phyloP scores from a whole-genome alignment of 2,888 invertebrate genomes.

The Calliscelio sp. region DNA sequence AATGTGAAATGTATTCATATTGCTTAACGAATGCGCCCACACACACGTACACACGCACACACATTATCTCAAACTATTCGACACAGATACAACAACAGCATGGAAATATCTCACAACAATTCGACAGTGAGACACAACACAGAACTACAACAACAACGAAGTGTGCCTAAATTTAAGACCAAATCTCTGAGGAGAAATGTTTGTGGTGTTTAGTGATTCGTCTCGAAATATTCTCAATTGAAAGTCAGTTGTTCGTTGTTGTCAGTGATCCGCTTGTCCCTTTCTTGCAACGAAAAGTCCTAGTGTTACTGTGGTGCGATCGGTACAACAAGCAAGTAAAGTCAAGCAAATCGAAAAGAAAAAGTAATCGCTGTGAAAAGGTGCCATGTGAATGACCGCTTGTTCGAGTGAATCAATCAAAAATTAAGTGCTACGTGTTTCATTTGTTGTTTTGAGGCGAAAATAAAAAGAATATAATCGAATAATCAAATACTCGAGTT shows the following conservation, averaged over 20 bases:
- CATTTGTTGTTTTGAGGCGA: no score
- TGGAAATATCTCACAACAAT: no score
- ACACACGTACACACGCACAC: neutral
- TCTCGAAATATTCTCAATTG: constrained; percentile 7
- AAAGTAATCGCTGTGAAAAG: constrained; percentile 49
- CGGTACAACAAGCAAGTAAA: constrained; percentile 51
- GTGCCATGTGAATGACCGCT: constrained; percentile 51
- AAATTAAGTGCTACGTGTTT: constrained; percentile 57
- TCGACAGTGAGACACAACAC: neutral
- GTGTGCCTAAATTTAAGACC: constrained; percentile 20
- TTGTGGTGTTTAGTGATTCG: constrained; percentile 46
- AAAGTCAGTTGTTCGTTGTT: constrained; percentile 9
- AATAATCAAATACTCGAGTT: constrained; percentile 40
- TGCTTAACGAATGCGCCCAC: neutral
- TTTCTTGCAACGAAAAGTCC: constrained; percentile 6
- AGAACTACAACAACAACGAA: neutral
- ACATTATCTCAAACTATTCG: neutral
- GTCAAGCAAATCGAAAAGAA: no score
- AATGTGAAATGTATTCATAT: neutral
- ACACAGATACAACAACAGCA: no score
- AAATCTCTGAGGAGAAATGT: constrained; percentile 5
- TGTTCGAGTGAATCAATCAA: constrained; percentile 45
- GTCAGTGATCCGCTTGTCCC: constrained; percentile 30
- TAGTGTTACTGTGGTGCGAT: constrained; percentile 60
- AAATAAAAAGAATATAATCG: no score